Base-by-base conservation (phyloP, 2,888 invertebrate species). In the Beris chalybata region DNA sequence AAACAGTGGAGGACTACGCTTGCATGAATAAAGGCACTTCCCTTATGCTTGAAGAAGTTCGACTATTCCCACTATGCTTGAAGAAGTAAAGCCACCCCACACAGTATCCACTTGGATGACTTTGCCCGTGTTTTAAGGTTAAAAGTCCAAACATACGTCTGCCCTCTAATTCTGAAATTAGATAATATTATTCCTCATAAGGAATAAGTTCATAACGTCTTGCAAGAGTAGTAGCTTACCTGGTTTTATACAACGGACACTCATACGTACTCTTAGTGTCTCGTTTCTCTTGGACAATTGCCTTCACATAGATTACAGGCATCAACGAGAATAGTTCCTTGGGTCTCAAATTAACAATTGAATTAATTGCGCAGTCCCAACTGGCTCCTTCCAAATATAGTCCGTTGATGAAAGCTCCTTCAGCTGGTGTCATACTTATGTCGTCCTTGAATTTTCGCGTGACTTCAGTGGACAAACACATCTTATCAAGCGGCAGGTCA, bases 71-170 rank as follows among this genome's bases (percentile, higher is more conserved):
- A 57, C 83, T 85, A 95, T 70, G 91, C 88, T 76, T 95, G 94
- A 56, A 97, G 84, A 57, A 97, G 81, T 50, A 97, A 85, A 4
- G 95, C 95, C 0, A 96, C 96, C 3, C 97, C 97, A 4, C 92
- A 96, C 53, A 97, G 83, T 6, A 93, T 90, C 97, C 97, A 97
- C 75, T 93, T 93, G 0, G 93, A 88, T 0, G 95, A 86, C 72
- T 90, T 92, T 74, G 95, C 93, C 76, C 88, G 92, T 12, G 92
- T 93, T 82, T 91, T 92, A 68, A 97, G 83, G 80, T 95, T 95
- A 78, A 97, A 97, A 0, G 95, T 95, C 96, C 96, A 97, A 11
- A 97, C 94, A 76, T 89, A 97, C 0, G 96, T 97, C 0, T 91
- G 92, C 0, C 96, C 97, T 64, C 97, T 86, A 77, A 86, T 85